These are phyloP conservation scores for Otolemur crassicaudatus DNA, from an alignment of 2,797 vertebrate genomes.

Conservation along the genomic window DNA sequence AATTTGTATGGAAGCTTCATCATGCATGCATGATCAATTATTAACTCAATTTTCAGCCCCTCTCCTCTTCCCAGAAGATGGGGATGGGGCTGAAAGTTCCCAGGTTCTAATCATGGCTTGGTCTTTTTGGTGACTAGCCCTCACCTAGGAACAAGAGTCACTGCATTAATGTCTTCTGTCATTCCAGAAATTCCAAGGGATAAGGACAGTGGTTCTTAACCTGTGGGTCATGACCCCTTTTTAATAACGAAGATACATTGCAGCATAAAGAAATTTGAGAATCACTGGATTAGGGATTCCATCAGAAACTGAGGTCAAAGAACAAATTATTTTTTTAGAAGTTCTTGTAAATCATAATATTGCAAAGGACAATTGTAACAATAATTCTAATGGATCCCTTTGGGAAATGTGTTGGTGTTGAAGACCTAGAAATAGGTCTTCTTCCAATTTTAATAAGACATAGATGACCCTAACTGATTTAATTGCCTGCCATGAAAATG, in stretches of 20 bases:
- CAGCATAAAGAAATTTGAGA: too few species aligned
- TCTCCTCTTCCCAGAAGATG: background rate
- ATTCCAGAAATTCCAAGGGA: background rate
- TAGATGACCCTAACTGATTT: slow-evolving; percentile 1
- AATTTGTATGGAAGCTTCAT: background rate
- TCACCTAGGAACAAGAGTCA: background rate
- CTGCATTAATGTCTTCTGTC: background rate
- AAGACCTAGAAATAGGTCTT: slow-evolving; percentile 40
- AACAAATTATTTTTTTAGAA: background rate
- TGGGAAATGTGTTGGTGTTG: background rate
- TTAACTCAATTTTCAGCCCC: background rate
- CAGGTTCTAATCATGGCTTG: background rate
- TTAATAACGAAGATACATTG: too few species aligned
- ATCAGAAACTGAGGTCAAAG: background rate
- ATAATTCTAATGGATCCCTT: background rate
- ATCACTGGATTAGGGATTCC: background rate
- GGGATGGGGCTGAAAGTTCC: background rate
- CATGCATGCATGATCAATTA: background rate
- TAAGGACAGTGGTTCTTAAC: background rate
- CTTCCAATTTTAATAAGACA: background rate
- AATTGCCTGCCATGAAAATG: background rate
- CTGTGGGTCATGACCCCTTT: too few species aligned
- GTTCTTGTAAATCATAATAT: background rate
- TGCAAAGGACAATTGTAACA: background rate
- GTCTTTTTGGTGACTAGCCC: background rate